Evolutionary conservation across 2,113 vertebrate species (phyloP).

Genomic region (Nettapus auritus): DNA sequence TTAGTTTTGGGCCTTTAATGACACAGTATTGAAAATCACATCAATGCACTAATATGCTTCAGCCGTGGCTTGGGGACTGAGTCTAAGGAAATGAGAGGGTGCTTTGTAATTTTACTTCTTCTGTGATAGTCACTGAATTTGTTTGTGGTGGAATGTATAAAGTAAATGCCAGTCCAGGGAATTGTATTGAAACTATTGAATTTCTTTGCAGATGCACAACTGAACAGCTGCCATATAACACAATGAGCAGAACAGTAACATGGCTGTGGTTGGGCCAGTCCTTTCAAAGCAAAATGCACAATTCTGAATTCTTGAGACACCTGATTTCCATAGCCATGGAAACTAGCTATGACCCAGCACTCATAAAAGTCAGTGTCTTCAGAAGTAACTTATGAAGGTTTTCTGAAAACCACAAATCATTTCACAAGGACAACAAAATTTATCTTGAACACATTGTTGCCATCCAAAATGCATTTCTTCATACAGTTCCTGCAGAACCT

Average conservation of each 20-base stretch:
- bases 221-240: accelerated
- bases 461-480: neutral
- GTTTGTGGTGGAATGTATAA: neutral
- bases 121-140: neutral
- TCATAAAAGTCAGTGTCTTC: neutral
- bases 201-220: neutral
- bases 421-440: neutral
- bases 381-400: neutral
- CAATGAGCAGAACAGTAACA: neutral
- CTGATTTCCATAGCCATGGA: neutral
- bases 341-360: neutral
- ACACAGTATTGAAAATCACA: constrained; percentile 4
- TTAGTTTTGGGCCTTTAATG: constrained; percentile 5
- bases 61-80: neutral
- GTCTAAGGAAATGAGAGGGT: neutral
- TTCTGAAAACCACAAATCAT: neutral
- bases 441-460: neutral
- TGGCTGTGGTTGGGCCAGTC: neutral
- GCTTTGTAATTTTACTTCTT: neutral
- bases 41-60: neutral
- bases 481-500: neutral
- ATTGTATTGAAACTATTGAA: neutral
- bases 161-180: neutral
- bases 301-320: neutral
- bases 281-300: neutral